Evolutionary conservation across 2,113 vertebrate species (phyloP).

Genomic region (Corapipo altera): DNA sequence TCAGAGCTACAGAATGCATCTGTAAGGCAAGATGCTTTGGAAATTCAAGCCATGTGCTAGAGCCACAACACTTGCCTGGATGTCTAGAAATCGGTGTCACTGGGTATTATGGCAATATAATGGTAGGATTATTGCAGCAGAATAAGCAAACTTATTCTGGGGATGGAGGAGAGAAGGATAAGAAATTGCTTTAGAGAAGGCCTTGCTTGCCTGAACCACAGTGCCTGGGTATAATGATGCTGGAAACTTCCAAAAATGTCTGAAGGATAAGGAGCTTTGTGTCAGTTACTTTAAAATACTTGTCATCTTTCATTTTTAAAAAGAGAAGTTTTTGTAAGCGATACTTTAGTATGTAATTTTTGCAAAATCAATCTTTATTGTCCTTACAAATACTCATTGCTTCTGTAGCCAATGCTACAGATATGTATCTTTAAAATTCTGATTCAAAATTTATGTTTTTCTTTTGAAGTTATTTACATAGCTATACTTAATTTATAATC

Average conservation of each 20-base stretch:
- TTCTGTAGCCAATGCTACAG: not conserved
- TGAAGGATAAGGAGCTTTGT: not conserved
- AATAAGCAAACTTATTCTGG: not conserved
- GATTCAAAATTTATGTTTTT: not conserved
- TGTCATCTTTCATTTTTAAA: not conserved
- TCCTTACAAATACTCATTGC: not conserved
- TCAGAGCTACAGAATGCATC: not conserved
- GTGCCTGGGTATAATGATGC: not conserved
- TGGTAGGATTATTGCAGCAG: not conserved
- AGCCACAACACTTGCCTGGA: not conserved
- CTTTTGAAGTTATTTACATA: not conserved
- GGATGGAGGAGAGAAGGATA: not conserved
- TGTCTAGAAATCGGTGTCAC: not conserved
- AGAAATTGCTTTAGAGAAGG: not conserved
- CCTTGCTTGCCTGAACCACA: not conserved
- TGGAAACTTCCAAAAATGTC: not conserved
- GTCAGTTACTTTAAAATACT: not conserved
- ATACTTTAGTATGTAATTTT: not conserved
- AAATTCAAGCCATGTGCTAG: not conserved
- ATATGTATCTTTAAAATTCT: not conserved
- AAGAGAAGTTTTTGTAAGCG: not conserved
- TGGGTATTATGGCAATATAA: not conserved
- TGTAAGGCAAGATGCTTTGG: not conserved
- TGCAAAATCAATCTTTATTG: not conserved
- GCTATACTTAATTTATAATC: not conserved